A percentile compares a stretch with the other conserved stretches of the same genome.
These are phyloP conservation scores for Vesta saturnalis DNA, from an alignment of 2,888 invertebrate genomes.

Conservation along the genomic window DNA sequence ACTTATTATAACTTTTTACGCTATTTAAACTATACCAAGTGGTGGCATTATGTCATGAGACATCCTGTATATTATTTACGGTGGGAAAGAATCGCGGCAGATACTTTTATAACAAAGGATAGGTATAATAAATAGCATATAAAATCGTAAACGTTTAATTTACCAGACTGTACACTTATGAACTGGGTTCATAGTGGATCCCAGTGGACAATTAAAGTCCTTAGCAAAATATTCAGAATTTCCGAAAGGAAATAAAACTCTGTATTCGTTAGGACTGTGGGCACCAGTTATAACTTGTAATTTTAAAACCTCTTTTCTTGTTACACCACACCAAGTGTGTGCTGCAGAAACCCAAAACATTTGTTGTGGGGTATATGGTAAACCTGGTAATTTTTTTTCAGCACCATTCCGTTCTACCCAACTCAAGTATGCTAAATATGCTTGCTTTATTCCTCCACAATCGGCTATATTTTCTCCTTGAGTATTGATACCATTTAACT, in stretches of 20 bases:
- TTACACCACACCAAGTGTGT: conserved; percentile 88
- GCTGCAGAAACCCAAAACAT: conserved; percentile 88
- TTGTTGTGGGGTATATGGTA: conserved; percentile 74
- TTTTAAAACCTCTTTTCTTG: conserved; percentile 73
- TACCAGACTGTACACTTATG: conserved; percentile 73
- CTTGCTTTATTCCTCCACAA: conserved; percentile 92
- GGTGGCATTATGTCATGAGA: no score
- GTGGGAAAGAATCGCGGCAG: no score
- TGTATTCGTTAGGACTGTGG: conserved; percentile 74
- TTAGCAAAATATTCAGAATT: no score
- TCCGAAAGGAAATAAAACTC: conserved; percentile 72
- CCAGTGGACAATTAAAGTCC: conserved; percentile 71
- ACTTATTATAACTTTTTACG: no score
- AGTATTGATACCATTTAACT: no score
- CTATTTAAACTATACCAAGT: no score
- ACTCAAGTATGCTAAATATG: conserved; percentile 83
- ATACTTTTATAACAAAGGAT: no score
- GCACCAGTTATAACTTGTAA: conserved; percentile 83
- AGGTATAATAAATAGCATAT: no score
- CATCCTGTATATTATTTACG: no score
- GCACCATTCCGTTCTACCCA: conserved; percentile 73
- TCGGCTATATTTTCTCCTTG: no score
- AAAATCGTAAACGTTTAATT: no score
- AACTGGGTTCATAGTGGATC: conserved; percentile 70
- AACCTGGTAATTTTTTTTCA: conserved; percentile 73